Conservation (phyloP, 2,888 invertebrate genomes). For the Rhagophthalmus giganteus region DNA sequence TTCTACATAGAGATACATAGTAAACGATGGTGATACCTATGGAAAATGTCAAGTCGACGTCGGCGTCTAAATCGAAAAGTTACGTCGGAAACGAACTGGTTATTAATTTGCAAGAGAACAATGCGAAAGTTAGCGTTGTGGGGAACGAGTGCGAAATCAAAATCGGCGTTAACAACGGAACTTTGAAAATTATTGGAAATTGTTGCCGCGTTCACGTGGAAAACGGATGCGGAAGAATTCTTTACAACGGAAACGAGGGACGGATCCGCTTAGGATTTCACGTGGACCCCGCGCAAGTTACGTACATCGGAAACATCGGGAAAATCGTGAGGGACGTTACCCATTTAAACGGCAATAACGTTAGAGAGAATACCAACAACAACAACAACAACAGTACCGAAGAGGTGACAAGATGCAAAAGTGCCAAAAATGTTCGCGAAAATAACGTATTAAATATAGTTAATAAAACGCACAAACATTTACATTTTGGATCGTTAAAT, state of each 20-base stretch:
- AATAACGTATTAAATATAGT: neutral
- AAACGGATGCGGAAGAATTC: conserved; percentile 30
- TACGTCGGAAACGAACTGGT: conserved; percentile 28
- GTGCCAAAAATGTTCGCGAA: neutral
- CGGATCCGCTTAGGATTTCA: conserved; percentile 25
- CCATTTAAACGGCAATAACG: neutral
- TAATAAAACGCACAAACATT: neutral
- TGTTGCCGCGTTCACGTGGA: conserved; percentile 27
- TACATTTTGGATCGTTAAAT: neutral
- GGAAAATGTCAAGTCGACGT: conserved; percentile 2
- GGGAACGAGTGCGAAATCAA: conserved; percentile 33
- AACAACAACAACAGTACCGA: neutral
- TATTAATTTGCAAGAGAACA: conserved; percentile 23
- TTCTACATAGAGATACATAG: neutral
- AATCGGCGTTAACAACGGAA: conserved; percentile 32
- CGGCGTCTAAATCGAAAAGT: conserved; percentile 16
- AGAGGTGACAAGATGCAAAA: neutral
- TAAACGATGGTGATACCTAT: conserved; percentile 8
- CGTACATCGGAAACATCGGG: conserved; percentile 30
- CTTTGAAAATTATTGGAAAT: conserved; percentile 34
- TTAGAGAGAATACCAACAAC: neutral
- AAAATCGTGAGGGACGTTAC: conserved; percentile 12
- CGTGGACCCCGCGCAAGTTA: conserved; percentile 22
- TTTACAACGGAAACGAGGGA: conserved; percentile 36
- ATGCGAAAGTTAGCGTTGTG: conserved; percentile 19